Conservation (phyloP, 2,888 invertebrate genomes). For the Eucera pruinosa region DNA sequence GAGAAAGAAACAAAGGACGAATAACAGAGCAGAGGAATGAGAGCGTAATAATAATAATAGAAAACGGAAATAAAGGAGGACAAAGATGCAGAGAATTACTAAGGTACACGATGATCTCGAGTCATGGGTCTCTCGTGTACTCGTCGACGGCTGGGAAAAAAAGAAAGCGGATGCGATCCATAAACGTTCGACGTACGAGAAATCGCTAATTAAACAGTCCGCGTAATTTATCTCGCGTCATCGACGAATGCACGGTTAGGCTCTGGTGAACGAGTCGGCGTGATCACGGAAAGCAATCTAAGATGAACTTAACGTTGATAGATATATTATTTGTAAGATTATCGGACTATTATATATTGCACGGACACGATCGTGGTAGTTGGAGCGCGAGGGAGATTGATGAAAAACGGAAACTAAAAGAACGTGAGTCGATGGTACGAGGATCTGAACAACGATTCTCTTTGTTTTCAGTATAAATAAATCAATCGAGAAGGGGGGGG, state of each 20-base stretch:
- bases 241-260: constrained; percentile 68
- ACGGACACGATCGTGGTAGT: constrained; percentile 74
- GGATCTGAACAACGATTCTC: background rate
- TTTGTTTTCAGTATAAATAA: constrained; percentile 1
- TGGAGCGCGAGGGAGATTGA: constrained; percentile 51
- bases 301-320: constrained; percentile 82
- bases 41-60: constrained; percentile 68
- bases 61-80: constrained; percentile 35
- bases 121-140: constrained; percentile 67
- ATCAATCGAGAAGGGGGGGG: background rate
- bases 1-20: constrained; percentile 28
- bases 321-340: constrained; percentile 82
- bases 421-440: background rate
- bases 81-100: constrained; percentile 56
- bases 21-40: constrained; percentile 22
- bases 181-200: background rate
- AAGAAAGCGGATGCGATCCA: background rate
- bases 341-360: constrained; percentile 79
- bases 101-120: constrained; percentile 75
- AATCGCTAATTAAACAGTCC: background rate
- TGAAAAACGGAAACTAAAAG: background rate
- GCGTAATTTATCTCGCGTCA: constrained; percentile 22
- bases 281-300: constrained; percentile 83
- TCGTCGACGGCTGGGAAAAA: constrained; percentile 50
- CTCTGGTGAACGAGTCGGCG: constrained; percentile 74